Conservation (phyloP, 2,113 vertebrate genomes). For the Hoplias malabaricus region DNA sequence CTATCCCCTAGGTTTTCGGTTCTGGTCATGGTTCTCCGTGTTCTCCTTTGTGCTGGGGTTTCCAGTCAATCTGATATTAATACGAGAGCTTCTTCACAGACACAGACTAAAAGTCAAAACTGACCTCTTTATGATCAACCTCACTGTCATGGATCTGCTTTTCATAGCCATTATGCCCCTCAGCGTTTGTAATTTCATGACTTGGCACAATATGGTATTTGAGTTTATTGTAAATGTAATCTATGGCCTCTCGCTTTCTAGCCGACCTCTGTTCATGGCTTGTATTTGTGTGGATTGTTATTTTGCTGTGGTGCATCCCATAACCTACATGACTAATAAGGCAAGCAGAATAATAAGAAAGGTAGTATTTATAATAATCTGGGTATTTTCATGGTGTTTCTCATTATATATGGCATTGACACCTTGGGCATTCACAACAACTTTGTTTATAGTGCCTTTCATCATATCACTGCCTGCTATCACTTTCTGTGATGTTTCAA, state of each 20-base stretch:
- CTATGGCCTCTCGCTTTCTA: not conserved
- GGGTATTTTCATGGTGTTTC: not conserved
- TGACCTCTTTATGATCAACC: constrained; percentile 22
- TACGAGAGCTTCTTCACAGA: not conserved
- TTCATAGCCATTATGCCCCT: not conserved
- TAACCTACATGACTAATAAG: constrained; percentile 24
- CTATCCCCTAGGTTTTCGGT: not conserved
- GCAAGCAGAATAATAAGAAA: not conserved
- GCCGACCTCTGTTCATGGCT: constrained; percentile 11
- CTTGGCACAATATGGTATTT: not conserved
- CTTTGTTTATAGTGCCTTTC: not conserved
- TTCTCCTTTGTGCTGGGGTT: not conserved
- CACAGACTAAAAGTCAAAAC: not conserved
- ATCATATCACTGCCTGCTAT: constrained; percentile 21
- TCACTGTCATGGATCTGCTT: constrained; percentile 8
- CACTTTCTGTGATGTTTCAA: constrained; percentile 23
- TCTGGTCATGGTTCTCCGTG: not conserved
- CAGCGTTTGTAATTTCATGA: not conserved
- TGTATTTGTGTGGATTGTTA: constrained; percentile 41
- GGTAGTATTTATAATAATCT: not conserved
- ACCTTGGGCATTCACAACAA: not conserved
- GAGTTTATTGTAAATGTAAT: not conserved
- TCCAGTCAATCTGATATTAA: not conserved
- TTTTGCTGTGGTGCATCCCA: constrained; percentile 42
- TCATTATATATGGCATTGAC: not conserved